phyloP scores from a whole-genome alignment of 2,113 vertebrate genomes.

The Lasiurus cinereus region DNA sequence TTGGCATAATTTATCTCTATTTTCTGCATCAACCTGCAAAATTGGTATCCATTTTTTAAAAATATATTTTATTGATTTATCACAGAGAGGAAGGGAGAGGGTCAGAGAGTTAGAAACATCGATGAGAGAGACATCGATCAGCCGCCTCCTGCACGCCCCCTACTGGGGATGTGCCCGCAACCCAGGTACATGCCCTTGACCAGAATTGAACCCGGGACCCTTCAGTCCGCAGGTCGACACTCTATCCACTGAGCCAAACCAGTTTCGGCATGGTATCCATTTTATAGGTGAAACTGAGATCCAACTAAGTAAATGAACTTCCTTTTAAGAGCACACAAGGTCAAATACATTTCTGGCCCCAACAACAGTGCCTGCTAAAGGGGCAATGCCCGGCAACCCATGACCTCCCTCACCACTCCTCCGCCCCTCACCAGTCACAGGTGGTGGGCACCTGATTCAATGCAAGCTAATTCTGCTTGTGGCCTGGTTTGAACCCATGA shows the following conservation, averaged over 20 bases:
- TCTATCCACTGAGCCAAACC: no score
- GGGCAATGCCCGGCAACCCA: neutral
- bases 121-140: no score
- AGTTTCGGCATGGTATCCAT: neutral
- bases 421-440: neutral
- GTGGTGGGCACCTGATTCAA: neutral
- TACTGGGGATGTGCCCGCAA: no score
- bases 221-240: no score
- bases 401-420: neutral
- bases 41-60: neutral
- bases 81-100: no score
- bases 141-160: no score
- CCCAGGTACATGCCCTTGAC: no score
- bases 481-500: slow-evolving; percentile 37
- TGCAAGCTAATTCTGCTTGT: neutral
- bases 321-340: slow-evolving; percentile 34
- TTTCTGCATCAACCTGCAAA: slow-evolving; percentile 17
- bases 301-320: slow-evolving; percentile 31
- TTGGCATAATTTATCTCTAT: neutral
- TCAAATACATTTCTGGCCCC: slow-evolving; percentile 30
- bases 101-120: no score
- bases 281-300: slow-evolving; percentile 59
- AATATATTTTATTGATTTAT: no score
- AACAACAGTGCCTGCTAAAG: neutral
- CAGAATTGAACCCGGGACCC: no score